Conservation (phyloP, 1,140 invertebrate genomes). For the Drosophila prosaltans region DNA sequence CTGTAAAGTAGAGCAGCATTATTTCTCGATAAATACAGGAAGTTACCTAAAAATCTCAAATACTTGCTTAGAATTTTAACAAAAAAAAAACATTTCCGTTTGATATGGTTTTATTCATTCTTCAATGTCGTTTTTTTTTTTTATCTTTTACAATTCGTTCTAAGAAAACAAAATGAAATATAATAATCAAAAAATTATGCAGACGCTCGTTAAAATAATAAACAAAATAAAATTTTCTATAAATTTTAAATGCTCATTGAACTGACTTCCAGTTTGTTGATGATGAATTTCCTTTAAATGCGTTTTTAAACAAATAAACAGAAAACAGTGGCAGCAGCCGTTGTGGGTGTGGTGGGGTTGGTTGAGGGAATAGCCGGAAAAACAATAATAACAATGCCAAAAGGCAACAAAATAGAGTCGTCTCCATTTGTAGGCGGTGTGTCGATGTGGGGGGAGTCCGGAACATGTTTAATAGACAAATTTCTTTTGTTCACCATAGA, state of each 20-base stretch:
- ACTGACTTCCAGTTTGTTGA: conserved; percentile 32
- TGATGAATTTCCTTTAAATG: conserved; percentile 52
- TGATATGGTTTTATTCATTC: conserved; percentile 27
- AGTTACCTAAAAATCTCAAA: too few relatives aligned
- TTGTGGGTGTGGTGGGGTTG: not conserved
- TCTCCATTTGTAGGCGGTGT: not conserved
- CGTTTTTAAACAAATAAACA: conserved; percentile 36
- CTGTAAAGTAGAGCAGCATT: too few relatives aligned
- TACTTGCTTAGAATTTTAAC: not conserved
- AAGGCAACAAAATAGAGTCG: conserved; percentile 15
- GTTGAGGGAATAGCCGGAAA: conserved; percentile 13
- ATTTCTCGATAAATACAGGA: too few relatives aligned
- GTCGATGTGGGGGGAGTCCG: not conserved
- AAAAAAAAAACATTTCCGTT: not conserved
- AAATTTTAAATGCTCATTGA: conserved; percentile 62
- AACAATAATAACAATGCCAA: conserved; percentile 54
- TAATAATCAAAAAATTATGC: conserved; percentile 33
- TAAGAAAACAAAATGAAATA: conserved; percentile 53
- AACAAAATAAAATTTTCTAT: conserved; percentile 27
- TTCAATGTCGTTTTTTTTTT: conserved; percentile 63
- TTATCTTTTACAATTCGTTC: conserved; percentile 75
- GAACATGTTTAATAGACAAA: conserved; percentile 56
- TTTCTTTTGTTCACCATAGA: conserved; percentile 83
- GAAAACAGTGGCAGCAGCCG: conserved; percentile 34
- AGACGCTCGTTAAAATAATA: conserved; percentile 38